These are phyloP conservation scores for Scopus umbretta DNA, from an alignment of 2,113 vertebrate species.

Conservation along the genomic window DNA sequence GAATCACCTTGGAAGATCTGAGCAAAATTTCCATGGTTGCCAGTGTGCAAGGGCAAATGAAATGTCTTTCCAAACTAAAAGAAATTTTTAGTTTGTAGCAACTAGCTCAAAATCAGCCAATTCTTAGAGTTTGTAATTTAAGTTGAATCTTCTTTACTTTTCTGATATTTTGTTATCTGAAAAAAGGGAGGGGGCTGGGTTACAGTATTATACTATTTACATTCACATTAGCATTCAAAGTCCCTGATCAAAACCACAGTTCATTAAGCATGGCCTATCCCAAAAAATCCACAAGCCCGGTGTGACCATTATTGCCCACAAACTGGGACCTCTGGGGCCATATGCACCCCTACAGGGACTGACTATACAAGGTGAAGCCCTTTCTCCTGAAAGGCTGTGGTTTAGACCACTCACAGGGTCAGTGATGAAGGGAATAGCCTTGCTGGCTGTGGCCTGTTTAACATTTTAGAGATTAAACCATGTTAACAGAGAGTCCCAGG, in stretches of 20 bases:
- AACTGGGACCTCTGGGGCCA: not conserved
- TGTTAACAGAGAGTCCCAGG: too few species aligned
- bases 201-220: not conserved
- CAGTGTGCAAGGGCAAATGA: not conserved
- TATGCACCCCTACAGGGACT: fast-evolving
- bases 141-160: not conserved
- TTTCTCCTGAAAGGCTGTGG: not conserved
- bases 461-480: not conserved
- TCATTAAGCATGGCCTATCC: not conserved
- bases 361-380: not conserved
- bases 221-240: not conserved
- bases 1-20: constrained; percentile 32
- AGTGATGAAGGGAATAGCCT: not conserved
- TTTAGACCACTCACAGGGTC: not conserved
- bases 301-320: not conserved
- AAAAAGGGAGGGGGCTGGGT: not conserved
- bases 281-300: not conserved
- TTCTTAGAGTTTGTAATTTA: not conserved
- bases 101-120: not conserved
- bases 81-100: not conserved
- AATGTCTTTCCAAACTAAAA: not conserved
- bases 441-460: fast-evolving
- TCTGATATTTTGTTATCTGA: not conserved
- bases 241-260: not conserved
- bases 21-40: constrained; percentile 15